phyloP scores from a whole-genome alignment of 2,888 invertebrate genomes.

The Unio delphinus region DNA sequence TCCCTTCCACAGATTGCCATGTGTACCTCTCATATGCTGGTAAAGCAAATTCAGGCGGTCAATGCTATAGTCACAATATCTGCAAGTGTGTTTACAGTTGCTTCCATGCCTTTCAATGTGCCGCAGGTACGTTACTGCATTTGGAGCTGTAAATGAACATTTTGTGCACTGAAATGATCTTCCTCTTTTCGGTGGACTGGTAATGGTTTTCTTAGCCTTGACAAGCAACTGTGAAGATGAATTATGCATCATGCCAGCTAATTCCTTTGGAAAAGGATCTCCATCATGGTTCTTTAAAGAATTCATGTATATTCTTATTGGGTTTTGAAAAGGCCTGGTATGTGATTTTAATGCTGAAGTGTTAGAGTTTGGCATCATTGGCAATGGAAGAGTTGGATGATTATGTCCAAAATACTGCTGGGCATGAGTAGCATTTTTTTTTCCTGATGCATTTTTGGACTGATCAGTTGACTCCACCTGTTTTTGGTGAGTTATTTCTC shows the following conservation, averaged over 20 bases:
- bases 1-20: conserved; percentile 52
- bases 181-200: conserved; percentile 48
- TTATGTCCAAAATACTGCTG: neutral
- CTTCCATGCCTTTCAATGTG: conserved; percentile 63
- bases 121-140: conserved; percentile 52
- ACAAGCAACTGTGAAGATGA: conserved; percentile 7
- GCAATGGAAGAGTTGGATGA: no score
- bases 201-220: conserved; percentile 44
- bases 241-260: no score
- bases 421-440: neutral
- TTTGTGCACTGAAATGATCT: conserved; percentile 60
- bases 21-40: conserved; percentile 65
- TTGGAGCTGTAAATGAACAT: conserved; percentile 59
- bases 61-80: conserved; percentile 67
- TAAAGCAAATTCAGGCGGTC: conserved; percentile 60
- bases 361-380: no score
- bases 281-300: no score
- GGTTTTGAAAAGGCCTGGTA: no score
- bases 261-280: no score
- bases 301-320: no score
- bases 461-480: neutral
- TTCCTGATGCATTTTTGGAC: conserved; percentile 1
- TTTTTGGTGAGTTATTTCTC: neutral
- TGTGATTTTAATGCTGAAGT: no score
- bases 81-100: conserved; percentile 59